Conservation (phyloP, 2,797 vertebrate genomes). For the Trachurus trachurus region DNA sequence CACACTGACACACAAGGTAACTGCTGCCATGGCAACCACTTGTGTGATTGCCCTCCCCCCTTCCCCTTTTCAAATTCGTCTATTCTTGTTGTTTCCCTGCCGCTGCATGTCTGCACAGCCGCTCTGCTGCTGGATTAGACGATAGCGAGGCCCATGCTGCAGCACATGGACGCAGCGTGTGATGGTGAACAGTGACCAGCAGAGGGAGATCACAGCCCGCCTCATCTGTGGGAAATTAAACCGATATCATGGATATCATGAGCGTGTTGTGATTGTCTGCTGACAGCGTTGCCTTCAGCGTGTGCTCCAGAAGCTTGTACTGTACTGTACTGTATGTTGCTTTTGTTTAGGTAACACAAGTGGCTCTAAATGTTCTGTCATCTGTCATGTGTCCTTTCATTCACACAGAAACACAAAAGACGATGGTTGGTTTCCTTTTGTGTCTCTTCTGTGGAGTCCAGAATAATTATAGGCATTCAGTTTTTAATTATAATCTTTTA, state of each 20-base stretch:
- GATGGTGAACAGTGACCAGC: conserved; percentile 50
- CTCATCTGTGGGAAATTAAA: background rate
- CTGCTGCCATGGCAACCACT: conserved; percentile 75
- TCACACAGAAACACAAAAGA: conserved; percentile 2
- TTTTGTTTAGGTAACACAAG: conserved; percentile 1
- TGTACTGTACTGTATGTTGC: background rate
- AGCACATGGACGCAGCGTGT: conserved; percentile 32
- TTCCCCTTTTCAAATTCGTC: background rate
- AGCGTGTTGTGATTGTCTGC: conserved; percentile 5
- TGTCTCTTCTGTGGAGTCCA: background rate
- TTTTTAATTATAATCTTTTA: conserved; percentile 3
- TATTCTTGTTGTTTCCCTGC: background rate
- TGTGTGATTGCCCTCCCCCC: conserved; percentile 33
- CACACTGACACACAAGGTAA: conserved; percentile 91
- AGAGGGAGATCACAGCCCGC: conserved; percentile 61
- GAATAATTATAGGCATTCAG: conserved; percentile 1
- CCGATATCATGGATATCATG: background rate
- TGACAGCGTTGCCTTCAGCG: background rate
- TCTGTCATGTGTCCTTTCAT: background rate
- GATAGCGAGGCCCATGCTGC: background rate
- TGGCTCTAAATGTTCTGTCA: background rate
- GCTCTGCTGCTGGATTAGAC: background rate
- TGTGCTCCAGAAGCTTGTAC: background rate
- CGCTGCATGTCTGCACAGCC: conserved; percentile 24
- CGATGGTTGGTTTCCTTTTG: background rate